Evolutionary conservation across 2,888 invertebrate genomes (phyloP), one percentile per base, ranked within the genome.

Genomic region (Lamproptera curius): DNA sequence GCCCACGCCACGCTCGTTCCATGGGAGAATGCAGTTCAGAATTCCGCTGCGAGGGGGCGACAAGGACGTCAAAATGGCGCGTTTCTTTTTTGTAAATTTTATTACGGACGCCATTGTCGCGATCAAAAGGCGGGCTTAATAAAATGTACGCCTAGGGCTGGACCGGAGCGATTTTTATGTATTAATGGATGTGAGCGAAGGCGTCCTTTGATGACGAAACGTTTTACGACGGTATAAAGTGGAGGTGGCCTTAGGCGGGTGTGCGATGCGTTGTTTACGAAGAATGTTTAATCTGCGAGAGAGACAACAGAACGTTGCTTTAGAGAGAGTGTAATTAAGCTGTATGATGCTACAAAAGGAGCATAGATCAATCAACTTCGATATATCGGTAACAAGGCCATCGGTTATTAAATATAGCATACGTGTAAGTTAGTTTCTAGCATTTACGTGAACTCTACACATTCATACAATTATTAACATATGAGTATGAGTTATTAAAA

Each of bases 61-160:
- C 66, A 62, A 69, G 61, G 59, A 61, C 64, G 70, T n/a, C 65
- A 63, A 70, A 71, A 68, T 74, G 67, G 73, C 73, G 65, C 61
- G 67, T 66, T 70, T 71, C 62, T 55, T 55, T 60, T 58, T 66
- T 65, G 60, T 56, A 62, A 61, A 63, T 66, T 67, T 69, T 67
- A 66, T 70, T 65, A 59, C 63, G 56, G 46, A 31, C 57, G 54
- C 63, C 61, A 62, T 65, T 63, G 61, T 62, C 57, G 57, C 62
- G 65, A 67, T 70, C 67, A 69, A 65, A 64, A 63, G 59, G 55
- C 54, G 57, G 56, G 59, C 50, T 62, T 62, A 63, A 66, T 70
- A 70, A 70, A 68, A 63, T 57, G 56, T 55, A 55, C 51, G 62
- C 60, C 58, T 56, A 46, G 42, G 59, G 62, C 56, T 28, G 33